Conservation (phyloP, 1,140 invertebrate genomes). For the Acromyrmex heyeri region DNA sequence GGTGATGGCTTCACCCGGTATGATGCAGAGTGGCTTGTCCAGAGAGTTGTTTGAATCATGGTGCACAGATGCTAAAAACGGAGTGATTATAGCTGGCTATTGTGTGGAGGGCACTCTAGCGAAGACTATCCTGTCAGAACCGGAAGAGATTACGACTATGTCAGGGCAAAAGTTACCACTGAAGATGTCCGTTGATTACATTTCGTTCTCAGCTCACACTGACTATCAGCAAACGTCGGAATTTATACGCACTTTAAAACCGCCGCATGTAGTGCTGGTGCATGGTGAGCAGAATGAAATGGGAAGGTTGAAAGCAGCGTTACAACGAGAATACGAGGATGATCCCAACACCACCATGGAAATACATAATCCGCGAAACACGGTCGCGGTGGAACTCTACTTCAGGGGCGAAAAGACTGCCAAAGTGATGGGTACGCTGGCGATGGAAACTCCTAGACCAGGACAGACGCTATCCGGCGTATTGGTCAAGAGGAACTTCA, state of each 20-base stretch:
- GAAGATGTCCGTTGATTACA: slow-evolving; percentile 99
- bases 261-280: slow-evolving; percentile 98
- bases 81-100: slow-evolving; percentile 99
- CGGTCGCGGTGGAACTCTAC: slow-evolving; percentile 96
- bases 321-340: slow-evolving; percentile 98
- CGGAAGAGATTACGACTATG: slow-evolving; percentile 98
- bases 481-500: slow-evolving; percentile 99
- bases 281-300: slow-evolving; percentile 99
- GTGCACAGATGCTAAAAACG: slow-evolving; percentile 99
- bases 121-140: slow-evolving; percentile 98
- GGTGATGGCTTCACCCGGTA: slow-evolving; percentile 99
- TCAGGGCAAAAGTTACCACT: slow-evolving; percentile 97
- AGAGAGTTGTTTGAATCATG: slow-evolving; percentile 99
- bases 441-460: slow-evolving; percentile 93
- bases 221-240: slow-evolving; percentile 99
- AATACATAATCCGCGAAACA: slow-evolving; percentile 98
- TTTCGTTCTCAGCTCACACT: slow-evolving; percentile 99
- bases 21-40: slow-evolving; percentile 99
- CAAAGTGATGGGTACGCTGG: slow-evolving; percentile 98
- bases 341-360: slow-evolving; percentile 95
- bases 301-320: slow-evolving; percentile 96
- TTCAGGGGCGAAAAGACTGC: slow-evolving; percentile 99
- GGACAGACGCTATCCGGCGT: slow-evolving; percentile 95
- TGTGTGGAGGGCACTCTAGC: slow-evolving; percentile 99
- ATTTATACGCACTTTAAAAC: slow-evolving; percentile 97